Evolutionary conservation across 1,140 invertebrate species (phyloP), one percentile per base, ranked within the genome.

Genomic region (Eurosta solidaginis): DNA sequence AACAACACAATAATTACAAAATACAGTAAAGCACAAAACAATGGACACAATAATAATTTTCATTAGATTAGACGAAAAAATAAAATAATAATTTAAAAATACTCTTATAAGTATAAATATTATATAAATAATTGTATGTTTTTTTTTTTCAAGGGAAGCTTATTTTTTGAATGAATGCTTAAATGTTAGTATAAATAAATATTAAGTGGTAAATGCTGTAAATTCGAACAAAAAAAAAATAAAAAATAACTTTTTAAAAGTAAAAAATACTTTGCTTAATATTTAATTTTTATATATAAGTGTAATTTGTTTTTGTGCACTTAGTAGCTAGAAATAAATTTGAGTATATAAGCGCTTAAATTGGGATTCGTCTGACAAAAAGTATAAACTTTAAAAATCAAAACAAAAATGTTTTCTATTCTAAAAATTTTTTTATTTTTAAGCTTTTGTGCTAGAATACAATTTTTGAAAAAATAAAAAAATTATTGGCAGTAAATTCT

Each of bases 41-140:
- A 40, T 42, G 59, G 59, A 68, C 59, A 68, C 59, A 68, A 68
- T 68, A 20, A n/a, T 40, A 33, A 40, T n/a, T n/a, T n/a, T n/a
- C n/a, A n/a, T 68, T 40, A 68, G 36, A 33, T 36, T 68, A 63
- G 27, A 1, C 36, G 36, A 63, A 33, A 59, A 59, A 63, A 63
- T 3, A 3, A 59, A 59, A 33, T 17, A 20, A 42, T 2, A 42
- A 40, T 33, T 29, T 42, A 68, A 29, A 68, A 68, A 47, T 47
- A 47, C 45, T 47, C 45, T 9, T 47, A 47, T 9, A 17, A 59
- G 54, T 29, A 68, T 36, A 40, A 40, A 68, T 49, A 49, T 17
- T 17, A 4, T 12, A 29, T 59, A 59, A 59, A 59, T 59, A 33
- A 33, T 59, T 59, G 33, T 12, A 25, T 54, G 50, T 27, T 54